Percentiles rank a stretch among this genome's conserved stretches.
These are phyloP conservation scores for Lepisosteus oculatus DNA, from an alignment of 2,113 vertebrate genomes.

Conservation along the genomic window DNA sequence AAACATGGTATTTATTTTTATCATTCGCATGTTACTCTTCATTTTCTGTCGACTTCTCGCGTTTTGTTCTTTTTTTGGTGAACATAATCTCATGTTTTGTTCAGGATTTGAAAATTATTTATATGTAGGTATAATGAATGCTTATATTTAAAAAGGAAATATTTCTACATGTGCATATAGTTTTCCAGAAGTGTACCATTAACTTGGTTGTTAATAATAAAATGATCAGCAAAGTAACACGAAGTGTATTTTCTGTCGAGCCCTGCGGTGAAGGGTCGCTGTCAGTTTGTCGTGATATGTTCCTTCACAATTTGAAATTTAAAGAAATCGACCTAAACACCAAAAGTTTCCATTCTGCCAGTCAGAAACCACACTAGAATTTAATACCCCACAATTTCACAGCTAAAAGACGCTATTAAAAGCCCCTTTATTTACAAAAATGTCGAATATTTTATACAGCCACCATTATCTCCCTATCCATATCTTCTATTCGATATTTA, in stretches of 20 bases:
- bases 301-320: too few species aligned
- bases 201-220: constrained; percentile 99
- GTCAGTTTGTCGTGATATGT: too few species aligned
- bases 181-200: constrained; percentile 99
- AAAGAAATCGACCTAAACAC: too few species aligned
- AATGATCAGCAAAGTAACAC: constrained; percentile 70
- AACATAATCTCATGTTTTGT: constrained; percentile 91
- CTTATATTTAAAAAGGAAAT: constrained; percentile 99
- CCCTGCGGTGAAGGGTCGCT: not conserved
- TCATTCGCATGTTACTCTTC: constrained; percentile 88
- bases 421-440: too few species aligned
- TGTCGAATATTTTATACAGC: too few species aligned
- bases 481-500: too few species aligned
- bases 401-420: too few species aligned
- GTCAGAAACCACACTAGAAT: too few species aligned
- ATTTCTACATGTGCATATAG: constrained; percentile 99
- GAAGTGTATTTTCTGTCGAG: not conserved
- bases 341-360: too few species aligned
- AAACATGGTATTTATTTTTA: constrained; percentile 89
- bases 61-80: constrained; percentile 80
- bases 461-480: too few species aligned
- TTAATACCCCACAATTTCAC: too few species aligned
- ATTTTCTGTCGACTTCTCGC: constrained; percentile 61
- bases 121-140: constrained; percentile 98
- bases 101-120: constrained; percentile 94